A percentile compares a stretch with the other conserved stretches of the same genome.
Conservation (phyloP, 1,140 invertebrate species). For the Heterodera schachtii region DNA sequence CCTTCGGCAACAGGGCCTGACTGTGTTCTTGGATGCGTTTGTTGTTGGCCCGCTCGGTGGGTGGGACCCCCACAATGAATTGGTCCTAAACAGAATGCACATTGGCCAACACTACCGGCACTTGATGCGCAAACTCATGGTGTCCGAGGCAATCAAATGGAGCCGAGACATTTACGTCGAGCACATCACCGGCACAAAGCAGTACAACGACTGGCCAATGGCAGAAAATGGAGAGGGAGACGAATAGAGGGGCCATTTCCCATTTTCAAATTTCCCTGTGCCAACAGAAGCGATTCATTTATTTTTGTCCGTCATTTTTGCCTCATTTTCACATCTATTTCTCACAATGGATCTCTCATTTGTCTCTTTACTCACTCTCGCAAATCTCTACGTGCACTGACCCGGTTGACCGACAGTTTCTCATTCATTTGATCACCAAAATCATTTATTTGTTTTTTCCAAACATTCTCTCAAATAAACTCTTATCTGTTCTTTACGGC, state of each 20-base stretch:
- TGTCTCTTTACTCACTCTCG: neutral
- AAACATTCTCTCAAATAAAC: neutral
- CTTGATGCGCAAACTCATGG: constrained; percentile 33
- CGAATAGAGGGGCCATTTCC: neutral
- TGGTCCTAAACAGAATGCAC: neutral
- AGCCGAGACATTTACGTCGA: neutral
- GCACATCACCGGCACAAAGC: neutral
- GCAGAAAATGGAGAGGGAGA: neutral
- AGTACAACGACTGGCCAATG: neutral
- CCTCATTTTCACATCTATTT: neutral
- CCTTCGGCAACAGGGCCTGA: neutral
- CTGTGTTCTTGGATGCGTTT: constrained; percentile 27
- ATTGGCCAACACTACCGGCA: constrained; percentile 24
- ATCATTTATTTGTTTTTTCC: neutral
- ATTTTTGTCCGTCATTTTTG: neutral
- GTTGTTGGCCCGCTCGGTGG: constrained; percentile 20
- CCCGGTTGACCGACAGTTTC: too few species aligned
- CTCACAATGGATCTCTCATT: neutral
- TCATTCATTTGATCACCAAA: too few species aligned
- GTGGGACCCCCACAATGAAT: constrained; percentile 25
- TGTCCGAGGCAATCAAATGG: neutral
- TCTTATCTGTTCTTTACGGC: neutral
- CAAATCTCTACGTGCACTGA: neutral
- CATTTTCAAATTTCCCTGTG: too few species aligned
- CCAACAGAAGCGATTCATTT: neutral